Evolutionary conservation across 1,140 invertebrate species (phyloP).

Genomic region (Drosophila eugracilis): DNA sequence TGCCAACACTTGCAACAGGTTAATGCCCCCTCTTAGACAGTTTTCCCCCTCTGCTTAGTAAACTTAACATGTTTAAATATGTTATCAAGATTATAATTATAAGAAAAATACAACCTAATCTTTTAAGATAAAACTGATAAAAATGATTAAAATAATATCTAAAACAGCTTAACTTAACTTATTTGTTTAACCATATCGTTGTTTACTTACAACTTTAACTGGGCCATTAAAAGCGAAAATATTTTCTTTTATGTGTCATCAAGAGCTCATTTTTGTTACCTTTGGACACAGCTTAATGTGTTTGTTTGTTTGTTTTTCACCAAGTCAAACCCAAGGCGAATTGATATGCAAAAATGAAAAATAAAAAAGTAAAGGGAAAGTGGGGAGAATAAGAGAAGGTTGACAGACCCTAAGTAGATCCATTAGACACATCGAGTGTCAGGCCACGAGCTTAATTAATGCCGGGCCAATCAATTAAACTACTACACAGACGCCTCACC

Average conservation of each 20-base stretch:
- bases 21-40: conserved; percentile 25
- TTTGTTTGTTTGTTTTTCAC: conserved; percentile 40
- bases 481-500: conserved; percentile 24
- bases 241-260: not conserved
- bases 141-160: not conserved
- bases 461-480: conserved; percentile 72
- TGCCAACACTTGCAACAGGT: conserved; percentile 45
- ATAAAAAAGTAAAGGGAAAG: conserved; percentile 12
- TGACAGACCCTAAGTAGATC: conserved; percentile 31
- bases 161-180: not conserved
- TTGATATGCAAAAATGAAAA: conserved; percentile 38
- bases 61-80: not conserved
- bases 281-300: conserved; percentile 45
- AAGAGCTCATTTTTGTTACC: conserved; percentile 7
- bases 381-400: not conserved
- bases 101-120: no score
- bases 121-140: not conserved
- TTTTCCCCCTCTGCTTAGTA: not conserved
- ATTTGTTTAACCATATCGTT: not conserved
- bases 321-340: conserved; percentile 28
- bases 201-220: not conserved
- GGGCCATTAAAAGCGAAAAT: not conserved
- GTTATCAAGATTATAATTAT: not conserved
- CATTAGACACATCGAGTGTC: conserved; percentile 48
- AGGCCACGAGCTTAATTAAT: conserved; percentile 59